Conservation (phyloP, 2,113 vertebrate genomes). For the Glareola pratincola region DNA sequence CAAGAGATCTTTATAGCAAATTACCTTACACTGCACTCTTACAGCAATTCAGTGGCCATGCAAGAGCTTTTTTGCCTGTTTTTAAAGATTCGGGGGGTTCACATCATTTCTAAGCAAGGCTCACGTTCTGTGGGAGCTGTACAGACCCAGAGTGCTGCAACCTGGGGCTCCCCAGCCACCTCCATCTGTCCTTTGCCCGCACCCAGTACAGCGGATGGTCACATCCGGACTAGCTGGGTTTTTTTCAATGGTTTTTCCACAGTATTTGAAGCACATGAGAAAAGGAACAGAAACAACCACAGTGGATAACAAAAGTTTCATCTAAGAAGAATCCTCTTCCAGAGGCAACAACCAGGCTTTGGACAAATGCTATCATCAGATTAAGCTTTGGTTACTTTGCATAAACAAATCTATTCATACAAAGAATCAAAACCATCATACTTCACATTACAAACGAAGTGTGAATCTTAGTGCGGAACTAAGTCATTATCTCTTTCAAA, state of each 20-base stretch:
- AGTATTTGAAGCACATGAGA: not conserved
- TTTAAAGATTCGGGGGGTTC: not conserved
- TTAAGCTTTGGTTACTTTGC: not conserved
- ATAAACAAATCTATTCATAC: not conserved
- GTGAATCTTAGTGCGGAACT: not conserved
- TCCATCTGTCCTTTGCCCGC: not conserved
- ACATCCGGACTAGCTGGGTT: not conserved
- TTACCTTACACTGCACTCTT: not conserved
- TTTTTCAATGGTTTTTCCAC: not conserved
- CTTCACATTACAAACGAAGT: not conserved
- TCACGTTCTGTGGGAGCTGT: not conserved
- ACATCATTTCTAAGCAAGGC: not conserved
- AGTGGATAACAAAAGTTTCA: not conserved
- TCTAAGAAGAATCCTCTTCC: not conserved
- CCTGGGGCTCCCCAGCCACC: not conserved
- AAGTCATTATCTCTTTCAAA: not conserved
- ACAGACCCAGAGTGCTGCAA: accelerated
- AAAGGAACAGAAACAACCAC: not conserved
- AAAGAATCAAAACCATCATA: not conserved
- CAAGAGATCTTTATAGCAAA: not conserved
- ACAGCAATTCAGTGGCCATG: not conserved
- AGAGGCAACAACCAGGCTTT: not conserved
- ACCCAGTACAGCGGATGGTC: not conserved
- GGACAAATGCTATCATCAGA: not conserved
- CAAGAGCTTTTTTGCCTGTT: not conserved